A percentile compares a stretch with the other conserved stretches of the same genome.
These are phyloP conservation scores for Vidua chalybeata DNA, from an alignment of 2,113 vertebrate genomes.

Conservation along the genomic window DNA sequence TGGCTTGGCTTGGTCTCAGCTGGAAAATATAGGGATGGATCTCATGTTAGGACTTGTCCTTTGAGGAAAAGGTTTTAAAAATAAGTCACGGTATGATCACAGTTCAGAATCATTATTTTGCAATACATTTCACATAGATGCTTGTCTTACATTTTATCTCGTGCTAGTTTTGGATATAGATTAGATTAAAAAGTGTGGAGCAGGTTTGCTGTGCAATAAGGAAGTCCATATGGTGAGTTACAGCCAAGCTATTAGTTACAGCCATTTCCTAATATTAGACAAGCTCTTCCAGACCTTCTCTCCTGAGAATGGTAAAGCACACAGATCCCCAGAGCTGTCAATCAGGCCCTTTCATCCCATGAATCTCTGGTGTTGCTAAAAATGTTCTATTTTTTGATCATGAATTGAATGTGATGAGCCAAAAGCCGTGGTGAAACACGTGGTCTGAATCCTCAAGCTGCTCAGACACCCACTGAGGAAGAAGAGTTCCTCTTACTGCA, in stretches of 20 bases:
- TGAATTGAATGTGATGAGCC: neutral
- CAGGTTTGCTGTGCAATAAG: neutral
- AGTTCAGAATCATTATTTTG: neutral
- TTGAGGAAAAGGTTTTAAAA: neutral
- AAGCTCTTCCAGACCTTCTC: neutral
- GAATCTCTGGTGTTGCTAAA: neutral
- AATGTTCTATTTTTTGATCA: neutral
- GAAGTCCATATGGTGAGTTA: neutral
- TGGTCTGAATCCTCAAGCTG: neutral
- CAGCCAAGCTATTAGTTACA: neutral
- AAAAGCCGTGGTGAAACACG: neutral
- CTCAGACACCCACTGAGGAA: neutral
- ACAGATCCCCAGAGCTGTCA: neutral
- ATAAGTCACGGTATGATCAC: neutral
- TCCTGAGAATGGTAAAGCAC: neutral
- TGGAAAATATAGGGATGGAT: neutral
- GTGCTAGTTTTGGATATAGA: neutral
- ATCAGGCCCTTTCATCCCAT: neutral
- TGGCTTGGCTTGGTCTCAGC: slow-evolving; percentile 9
- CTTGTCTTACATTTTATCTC: neutral
- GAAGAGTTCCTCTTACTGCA: neutral
- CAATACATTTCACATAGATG: neutral
- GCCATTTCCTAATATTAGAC: neutral
- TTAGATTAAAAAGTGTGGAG: neutral
- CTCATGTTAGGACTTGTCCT: neutral